Evolutionary conservation across 1,140 invertebrate species (phyloP).

Genomic region (Lasioglossum baleicum): DNA sequence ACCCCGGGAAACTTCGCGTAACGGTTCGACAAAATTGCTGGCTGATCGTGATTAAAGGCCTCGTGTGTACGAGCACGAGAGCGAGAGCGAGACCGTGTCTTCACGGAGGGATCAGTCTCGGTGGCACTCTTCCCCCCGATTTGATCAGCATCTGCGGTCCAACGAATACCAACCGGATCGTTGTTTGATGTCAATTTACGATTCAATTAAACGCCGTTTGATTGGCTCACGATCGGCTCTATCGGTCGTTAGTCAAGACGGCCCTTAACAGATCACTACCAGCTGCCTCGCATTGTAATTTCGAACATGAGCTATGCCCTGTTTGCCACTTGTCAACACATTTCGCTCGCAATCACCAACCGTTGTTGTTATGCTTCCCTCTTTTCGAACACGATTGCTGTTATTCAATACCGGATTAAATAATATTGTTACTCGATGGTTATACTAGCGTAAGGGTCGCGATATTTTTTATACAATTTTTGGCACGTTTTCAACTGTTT

Average conservation of each 20-base stretch:
- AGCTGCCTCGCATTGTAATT: conserved; percentile 39
- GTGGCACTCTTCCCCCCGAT: conserved; percentile 10
- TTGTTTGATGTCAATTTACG: conserved; percentile 43
- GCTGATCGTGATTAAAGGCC: neutral
- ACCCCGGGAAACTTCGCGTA: neutral
- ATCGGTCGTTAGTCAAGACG: conserved; percentile 34
- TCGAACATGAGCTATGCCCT: conserved; percentile 28
- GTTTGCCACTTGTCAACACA: conserved; percentile 43
- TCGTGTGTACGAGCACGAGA: neutral
- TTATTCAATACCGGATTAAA: no score
- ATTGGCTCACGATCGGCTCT: conserved; percentile 41
- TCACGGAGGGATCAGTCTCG: neutral
- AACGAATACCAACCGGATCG: neutral
- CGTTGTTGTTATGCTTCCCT: no score
- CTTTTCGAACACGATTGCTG: no score
- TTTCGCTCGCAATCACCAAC: neutral
- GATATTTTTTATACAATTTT: no score
- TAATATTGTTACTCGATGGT: no score
- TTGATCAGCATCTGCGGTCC: neutral
- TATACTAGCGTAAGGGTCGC: no score
- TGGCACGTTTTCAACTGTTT: no score
- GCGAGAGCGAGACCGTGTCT: neutral
- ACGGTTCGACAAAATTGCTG: neutral
- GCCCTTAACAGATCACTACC: conserved; percentile 26
- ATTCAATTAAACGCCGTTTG: conserved; percentile 53